These are phyloP conservation scores for Diaphora mendica DNA, from an alignment of 2,888 invertebrate genomes.

Conservation along the genomic window DNA sequence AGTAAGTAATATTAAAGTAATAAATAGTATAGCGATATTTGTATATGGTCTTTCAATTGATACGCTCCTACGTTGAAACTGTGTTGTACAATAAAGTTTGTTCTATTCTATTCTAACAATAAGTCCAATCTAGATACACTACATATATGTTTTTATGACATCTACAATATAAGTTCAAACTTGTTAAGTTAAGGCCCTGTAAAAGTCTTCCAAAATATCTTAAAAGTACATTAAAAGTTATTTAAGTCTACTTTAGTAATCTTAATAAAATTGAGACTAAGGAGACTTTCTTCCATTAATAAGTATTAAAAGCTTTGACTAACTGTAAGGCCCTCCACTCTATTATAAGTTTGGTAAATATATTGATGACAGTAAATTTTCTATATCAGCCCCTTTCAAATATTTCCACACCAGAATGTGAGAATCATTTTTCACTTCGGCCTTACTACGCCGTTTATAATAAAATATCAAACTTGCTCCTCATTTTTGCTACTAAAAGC, in stretches of 20 bases:
- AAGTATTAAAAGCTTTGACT: neutral
- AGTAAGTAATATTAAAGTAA: neutral
- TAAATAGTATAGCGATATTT: too few relatives aligned
- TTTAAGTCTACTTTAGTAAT: neutral
- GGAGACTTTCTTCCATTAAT: neutral
- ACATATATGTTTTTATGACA: neutral
- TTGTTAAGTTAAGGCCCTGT: neutral
- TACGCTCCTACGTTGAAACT: too few relatives aligned
- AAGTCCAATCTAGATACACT: neutral
- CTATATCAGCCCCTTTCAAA: neutral
- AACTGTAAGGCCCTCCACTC: neutral
- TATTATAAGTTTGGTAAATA: neutral
- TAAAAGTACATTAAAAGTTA: neutral
- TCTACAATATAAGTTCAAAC: neutral
- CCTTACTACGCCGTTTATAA: neutral
- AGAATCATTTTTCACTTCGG: constrained; percentile 1
- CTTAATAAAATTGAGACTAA: neutral
- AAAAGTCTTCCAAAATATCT: neutral
- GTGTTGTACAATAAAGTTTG: too few relatives aligned
- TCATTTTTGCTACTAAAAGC: neutral
- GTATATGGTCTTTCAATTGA: too few relatives aligned
- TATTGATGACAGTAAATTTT: neutral
- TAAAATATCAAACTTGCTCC: neutral
- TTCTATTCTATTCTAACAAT: neutral
- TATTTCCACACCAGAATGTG: neutral